Percentiles rank a stretch among this genome's conserved stretches.
phyloP scores from a whole-genome alignment of 2,113 vertebrate species.

The Heterochromis multidens region DNA sequence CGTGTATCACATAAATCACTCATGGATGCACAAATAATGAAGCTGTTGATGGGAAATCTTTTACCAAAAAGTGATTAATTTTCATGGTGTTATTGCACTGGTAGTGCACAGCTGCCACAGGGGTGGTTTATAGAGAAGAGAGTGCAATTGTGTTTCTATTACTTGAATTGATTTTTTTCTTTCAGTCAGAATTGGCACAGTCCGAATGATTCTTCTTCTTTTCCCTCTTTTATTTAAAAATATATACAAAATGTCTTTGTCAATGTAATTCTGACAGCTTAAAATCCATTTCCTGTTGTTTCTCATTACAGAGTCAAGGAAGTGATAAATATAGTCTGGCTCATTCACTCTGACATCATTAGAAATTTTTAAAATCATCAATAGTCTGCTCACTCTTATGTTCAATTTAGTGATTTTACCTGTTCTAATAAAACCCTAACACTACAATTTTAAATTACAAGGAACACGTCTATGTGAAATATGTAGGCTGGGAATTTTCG shows the following conservation, averaged over 20 bases:
- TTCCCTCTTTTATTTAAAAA: not conserved
- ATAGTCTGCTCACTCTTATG: too few relatives aligned
- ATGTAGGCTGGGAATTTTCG: too few relatives aligned
- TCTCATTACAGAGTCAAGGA: too few relatives aligned
- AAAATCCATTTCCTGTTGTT: too few relatives aligned
- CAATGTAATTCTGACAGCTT: too few relatives aligned
- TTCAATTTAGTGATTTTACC: too few relatives aligned
- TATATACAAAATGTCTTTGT: not conserved
- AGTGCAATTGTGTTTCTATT: not conserved
- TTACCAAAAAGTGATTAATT: not conserved
- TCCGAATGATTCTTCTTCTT: not conserved
- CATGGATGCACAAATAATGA: not conserved
- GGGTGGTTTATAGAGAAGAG: not conserved
- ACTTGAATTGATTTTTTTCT: not conserved
- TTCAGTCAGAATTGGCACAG: not conserved
- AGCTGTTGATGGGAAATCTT: not conserved
- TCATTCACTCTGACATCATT: too few relatives aligned
- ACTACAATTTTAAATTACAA: too few relatives aligned
- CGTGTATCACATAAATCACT: not conserved
- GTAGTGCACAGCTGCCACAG: not conserved
- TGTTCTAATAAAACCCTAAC: too few relatives aligned
- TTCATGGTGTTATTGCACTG: not conserved
- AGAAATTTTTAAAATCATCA: too few relatives aligned
- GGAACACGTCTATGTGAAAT: too few relatives aligned
- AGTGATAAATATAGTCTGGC: too few relatives aligned